Evolutionary conservation across 2,113 vertebrate genomes (phyloP).

Genomic region (Rostratula benghalensis): DNA sequence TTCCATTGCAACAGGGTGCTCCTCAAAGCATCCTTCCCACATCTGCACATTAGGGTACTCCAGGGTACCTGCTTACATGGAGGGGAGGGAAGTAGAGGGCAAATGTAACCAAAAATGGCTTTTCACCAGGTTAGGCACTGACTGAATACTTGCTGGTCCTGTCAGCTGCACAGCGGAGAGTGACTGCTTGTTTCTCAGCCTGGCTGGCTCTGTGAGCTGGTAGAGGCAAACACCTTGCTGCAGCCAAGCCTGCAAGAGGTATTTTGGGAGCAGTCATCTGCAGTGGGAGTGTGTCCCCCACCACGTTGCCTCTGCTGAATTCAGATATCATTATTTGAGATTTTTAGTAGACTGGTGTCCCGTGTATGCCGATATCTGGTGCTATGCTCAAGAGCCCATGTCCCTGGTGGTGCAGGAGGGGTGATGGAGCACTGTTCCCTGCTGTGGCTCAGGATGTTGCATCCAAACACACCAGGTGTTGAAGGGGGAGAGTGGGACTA

Average conservation of each 20-base stretch:
- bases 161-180: neutral
- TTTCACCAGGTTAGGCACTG: neutral
- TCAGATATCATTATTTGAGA: neutral
- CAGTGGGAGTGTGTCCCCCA: neutral
- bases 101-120: neutral
- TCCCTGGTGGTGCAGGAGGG: neutral
- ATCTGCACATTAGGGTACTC: neutral
- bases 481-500: accelerated
- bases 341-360: neutral
- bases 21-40: neutral
- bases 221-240: neutral
- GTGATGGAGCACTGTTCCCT: neutral
- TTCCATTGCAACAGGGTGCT: neutral
- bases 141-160: neutral
- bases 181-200: neutral
- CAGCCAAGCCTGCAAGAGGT: neutral
- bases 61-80: neutral
- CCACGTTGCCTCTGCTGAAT: neutral
- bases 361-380: neutral
- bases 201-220: neutral
- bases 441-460: neutral
- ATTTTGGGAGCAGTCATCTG: neutral
- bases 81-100: neutral
- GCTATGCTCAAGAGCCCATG: accelerated
- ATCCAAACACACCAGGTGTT: neutral